These are phyloP conservation scores for Leptatherina wallacei DNA, from an alignment of 2,797 vertebrate genomes.

Conservation along the genomic window DNA sequence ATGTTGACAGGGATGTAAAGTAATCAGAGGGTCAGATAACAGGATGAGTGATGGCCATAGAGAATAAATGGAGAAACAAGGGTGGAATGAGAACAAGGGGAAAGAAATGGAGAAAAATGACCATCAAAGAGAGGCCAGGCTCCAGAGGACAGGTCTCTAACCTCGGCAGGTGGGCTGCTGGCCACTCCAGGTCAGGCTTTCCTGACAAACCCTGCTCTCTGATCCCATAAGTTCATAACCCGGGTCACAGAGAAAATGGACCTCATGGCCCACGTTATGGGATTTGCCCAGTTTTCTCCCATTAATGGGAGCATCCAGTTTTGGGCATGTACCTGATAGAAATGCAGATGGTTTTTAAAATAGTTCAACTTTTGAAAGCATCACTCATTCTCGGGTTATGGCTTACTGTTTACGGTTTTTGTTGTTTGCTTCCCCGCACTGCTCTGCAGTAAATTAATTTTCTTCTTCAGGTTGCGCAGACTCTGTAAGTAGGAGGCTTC, in stretches of 20 bases:
- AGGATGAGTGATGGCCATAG: slow-evolving; percentile 45
- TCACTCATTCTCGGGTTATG: not conserved
- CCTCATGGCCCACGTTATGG: slow-evolving; percentile 81
- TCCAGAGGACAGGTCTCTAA: slow-evolving; percentile 57
- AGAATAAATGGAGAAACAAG: slow-evolving; percentile 14
- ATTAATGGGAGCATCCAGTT: slow-evolving; percentile 74
- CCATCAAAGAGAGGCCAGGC: not conserved
- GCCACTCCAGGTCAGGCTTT: slow-evolving; percentile 86
- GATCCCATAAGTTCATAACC: slow-evolving; percentile 87
- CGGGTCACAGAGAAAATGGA: slow-evolving; percentile 86
- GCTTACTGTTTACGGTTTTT: slow-evolving; percentile 79
- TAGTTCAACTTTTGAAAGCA: slow-evolving; percentile 1
- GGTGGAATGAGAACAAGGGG: slow-evolving; percentile 12
- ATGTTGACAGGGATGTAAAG: slow-evolving; percentile 62
- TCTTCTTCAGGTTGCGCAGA: slow-evolving; percentile 82
- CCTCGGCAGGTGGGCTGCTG: slow-evolving; percentile 85
- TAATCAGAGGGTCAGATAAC: slow-evolving; percentile 62
- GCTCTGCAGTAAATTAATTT: slow-evolving; percentile 86
- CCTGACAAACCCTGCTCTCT: slow-evolving; percentile 85
- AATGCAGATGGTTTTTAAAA: slow-evolving; percentile 4
- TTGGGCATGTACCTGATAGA: slow-evolving; percentile 83
- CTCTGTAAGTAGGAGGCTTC: slow-evolving; percentile 86
- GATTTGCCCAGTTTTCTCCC: slow-evolving; percentile 86
- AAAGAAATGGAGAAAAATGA: slow-evolving; percentile 12
- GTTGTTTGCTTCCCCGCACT: slow-evolving; percentile 58